A percentile compares a stretch with the other conserved stretches of the same genome.
phyloP scores from a whole-genome alignment of 1,140 invertebrate genomes.

The Cherax destructor region DNA sequence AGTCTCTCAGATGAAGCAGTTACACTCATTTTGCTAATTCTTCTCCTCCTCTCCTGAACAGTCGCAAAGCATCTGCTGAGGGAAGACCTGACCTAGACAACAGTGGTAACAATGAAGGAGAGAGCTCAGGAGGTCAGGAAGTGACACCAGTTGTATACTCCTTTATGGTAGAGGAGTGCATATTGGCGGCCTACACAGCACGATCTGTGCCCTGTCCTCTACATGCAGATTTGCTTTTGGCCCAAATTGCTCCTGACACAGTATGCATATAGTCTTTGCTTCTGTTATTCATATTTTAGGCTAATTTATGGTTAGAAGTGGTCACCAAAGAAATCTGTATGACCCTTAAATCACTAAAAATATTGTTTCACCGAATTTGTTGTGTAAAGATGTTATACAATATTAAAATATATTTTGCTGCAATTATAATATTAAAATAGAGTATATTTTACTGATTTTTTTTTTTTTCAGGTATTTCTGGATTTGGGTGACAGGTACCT shows the following conservation, averaged over 20 bases:
- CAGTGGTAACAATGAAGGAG: conserved; percentile 72
- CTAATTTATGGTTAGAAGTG: too few species aligned
- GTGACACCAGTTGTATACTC: conserved; percentile 75
- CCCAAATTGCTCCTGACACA: conserved; percentile 89
- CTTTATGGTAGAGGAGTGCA: conserved; percentile 94
- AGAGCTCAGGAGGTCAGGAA: conserved; percentile 68
- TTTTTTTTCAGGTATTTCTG: conserved; percentile 51
- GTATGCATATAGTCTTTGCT: conserved; percentile 76
- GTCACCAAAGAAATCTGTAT: too few species aligned
- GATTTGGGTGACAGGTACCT: conserved; percentile 85
- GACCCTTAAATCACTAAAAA: too few species aligned
- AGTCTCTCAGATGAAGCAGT: too few species aligned
- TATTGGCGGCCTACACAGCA: conserved; percentile 87
- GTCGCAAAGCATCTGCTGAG: conserved; percentile 88
- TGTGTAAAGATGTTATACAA: too few species aligned
- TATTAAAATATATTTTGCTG: too few species aligned
- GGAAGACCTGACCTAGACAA: conserved; percentile 80
- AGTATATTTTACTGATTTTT: neutral
- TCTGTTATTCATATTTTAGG: too few species aligned
- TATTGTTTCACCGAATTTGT: too few species aligned
- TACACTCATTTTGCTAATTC: neutral
- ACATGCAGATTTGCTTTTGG: conserved; percentile 84
- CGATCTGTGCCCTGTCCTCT: conserved; percentile 83
- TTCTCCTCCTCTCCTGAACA: conserved; percentile 74
- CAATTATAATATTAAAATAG: too few species aligned